Percentiles rank a stretch among this genome's conserved stretches.
Evolutionary conservation across 2,888 invertebrate species (phyloP).

Genomic region (Lycaena phlaeas): DNA sequence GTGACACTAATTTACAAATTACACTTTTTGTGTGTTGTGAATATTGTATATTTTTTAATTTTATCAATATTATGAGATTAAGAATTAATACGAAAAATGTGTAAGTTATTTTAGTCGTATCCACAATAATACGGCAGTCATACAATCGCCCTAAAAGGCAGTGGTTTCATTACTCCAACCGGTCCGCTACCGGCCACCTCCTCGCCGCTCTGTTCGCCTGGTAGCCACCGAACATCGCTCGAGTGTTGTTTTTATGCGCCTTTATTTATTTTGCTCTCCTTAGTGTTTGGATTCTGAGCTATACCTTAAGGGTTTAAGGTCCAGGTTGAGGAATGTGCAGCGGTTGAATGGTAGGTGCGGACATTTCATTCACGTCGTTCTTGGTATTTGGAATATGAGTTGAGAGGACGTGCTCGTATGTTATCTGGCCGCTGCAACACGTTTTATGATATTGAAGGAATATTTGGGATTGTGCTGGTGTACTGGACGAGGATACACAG

Average conservation of each 20-base stretch:
- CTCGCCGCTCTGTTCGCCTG: constrained; percentile 47
- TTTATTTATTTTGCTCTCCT: constrained; percentile 51
- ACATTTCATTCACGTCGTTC: constrained; percentile 56
- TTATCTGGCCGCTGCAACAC: too few species aligned
- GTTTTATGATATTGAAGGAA: too few species aligned
- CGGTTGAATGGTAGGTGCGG: constrained; percentile 43
- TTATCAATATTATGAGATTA: too few species aligned
- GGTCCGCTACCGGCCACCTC: constrained; percentile 50
- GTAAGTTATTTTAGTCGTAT: too few species aligned
- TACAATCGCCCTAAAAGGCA: constrained; percentile 63
- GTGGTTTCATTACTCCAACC: constrained; percentile 62
- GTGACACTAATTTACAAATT: too few species aligned
- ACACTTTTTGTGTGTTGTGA: too few species aligned
- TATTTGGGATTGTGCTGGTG: too few species aligned
- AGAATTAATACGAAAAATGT: too few species aligned
- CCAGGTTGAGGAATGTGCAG: constrained; percentile 23
- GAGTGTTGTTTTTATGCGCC: constrained; percentile 56
- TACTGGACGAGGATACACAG: too few species aligned
- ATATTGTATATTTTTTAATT: too few species aligned
- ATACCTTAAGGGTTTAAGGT: too few species aligned
- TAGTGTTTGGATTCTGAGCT: too few species aligned
- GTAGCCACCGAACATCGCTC: constrained; percentile 38
- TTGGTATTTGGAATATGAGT: constrained; percentile 50
- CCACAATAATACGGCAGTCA: constrained; percentile 47
- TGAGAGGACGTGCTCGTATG: constrained; percentile 21